Percentiles rank a stretch among this genome's conserved stretches.
Conservation (phyloP, 2,113 vertebrate genomes). For the Thunnus maccoyii region DNA sequence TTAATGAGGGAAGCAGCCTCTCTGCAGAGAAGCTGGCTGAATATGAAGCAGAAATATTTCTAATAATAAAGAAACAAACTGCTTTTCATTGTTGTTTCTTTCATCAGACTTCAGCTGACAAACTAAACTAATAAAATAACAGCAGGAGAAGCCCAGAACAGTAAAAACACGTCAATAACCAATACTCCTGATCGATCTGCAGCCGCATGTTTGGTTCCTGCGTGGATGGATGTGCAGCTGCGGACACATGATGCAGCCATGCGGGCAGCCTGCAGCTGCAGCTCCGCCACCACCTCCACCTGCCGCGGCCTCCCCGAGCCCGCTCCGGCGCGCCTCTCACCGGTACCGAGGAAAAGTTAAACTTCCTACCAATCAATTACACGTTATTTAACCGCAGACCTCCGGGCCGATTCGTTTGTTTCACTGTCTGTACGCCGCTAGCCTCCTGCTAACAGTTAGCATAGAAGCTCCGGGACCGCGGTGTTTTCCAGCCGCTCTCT, state of each 20-base stretch:
- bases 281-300: background rate
- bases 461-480: conserved; percentile 45
- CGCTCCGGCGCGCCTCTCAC: too few relatives aligned
- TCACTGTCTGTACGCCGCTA: conserved; percentile 12
- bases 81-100: too few relatives aligned
- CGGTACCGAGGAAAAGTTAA: too few relatives aligned
- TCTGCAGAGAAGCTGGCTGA: too few relatives aligned
- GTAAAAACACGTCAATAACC: too few relatives aligned
- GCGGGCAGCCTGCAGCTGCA: conserved; percentile 63
- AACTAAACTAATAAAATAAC: too few relatives aligned
- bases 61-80: too few relatives aligned
- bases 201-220: background rate
- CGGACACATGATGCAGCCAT: conserved; percentile 70
- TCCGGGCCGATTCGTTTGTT: background rate
- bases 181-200: background rate
- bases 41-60: too few relatives aligned
- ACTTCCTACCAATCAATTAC: background rate
- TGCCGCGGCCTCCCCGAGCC: too few relatives aligned
- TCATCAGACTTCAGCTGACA: too few relatives aligned
- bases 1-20: too few relatives aligned
- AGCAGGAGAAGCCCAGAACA: too few relatives aligned
- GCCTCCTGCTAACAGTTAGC: conserved; percentile 46
- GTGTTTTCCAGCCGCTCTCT: conserved; percentile 47
- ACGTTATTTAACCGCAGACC: background rate
- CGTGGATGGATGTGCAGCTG: conserved; percentile 15